Percentiles rank a stretch among this genome's conserved stretches.
These are phyloP conservation scores for Phalacrocorax brasilianus DNA, from an alignment of 2,113 vertebrate species.

Conservation along the genomic window DNA sequence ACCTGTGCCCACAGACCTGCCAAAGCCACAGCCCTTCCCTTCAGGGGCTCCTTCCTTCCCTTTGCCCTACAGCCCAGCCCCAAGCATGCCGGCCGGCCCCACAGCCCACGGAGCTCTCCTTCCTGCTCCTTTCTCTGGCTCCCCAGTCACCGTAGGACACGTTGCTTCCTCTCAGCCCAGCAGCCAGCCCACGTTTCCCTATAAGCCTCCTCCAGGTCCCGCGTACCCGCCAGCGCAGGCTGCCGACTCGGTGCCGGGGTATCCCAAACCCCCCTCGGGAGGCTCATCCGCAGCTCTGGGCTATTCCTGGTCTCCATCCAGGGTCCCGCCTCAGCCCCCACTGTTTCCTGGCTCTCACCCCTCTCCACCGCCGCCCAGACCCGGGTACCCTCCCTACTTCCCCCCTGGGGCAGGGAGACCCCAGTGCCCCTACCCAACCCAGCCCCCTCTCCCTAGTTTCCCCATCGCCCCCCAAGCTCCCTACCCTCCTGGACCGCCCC, in stretches of 20 bases:
- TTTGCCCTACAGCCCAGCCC: conserved; percentile 69
- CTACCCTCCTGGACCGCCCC: conserved; percentile 18
- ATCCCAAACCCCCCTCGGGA: background rate
- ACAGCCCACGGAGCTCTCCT: conserved; percentile 44
- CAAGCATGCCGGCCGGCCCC: conserved; percentile 29
- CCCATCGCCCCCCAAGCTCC: conserved; percentile 38
- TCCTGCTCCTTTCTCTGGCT: conserved; percentile 40
- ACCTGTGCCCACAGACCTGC: background rate
- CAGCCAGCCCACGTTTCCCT: conserved; percentile 46
- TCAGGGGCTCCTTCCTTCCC: conserved; percentile 60
- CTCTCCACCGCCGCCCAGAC: conserved; percentile 20
- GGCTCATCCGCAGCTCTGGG: background rate
- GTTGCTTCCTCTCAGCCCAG: background rate
- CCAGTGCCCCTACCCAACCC: conserved; percentile 63
- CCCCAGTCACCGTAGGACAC: background rate
- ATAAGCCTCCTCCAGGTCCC: background rate
- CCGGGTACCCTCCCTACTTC: conserved; percentile 46
- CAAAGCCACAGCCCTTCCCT: background rate
- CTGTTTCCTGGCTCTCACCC: background rate
- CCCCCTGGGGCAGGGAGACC: background rate
- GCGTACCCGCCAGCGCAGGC: background rate
- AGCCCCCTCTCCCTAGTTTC: conserved; percentile 53
- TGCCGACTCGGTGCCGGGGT: background rate
- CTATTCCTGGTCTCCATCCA: conserved; percentile 70
- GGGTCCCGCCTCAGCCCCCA: conserved; percentile 7